Percentiles rank a stretch among this genome's conserved stretches.
These are phyloP conservation scores for Drosophila biarmipes DNA, from an alignment of 1,140 invertebrate species.

Conservation along the genomic window DNA sequence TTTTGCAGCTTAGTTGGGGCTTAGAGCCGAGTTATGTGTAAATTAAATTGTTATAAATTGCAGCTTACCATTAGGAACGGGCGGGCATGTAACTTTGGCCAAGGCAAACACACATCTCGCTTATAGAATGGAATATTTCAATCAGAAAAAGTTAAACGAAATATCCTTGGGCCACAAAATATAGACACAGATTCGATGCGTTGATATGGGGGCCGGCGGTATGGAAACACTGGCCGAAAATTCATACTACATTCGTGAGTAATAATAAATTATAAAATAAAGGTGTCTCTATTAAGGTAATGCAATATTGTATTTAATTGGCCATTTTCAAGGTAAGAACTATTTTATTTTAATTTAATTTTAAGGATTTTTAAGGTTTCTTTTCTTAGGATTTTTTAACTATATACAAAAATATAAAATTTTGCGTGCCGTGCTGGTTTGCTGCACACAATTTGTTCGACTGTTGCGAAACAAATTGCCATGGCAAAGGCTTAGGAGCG, in stretches of 20 bases:
- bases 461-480: constrained; percentile 78
- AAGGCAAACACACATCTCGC: constrained; percentile 24
- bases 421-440: constrained; percentile 16
- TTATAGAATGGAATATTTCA: constrained; percentile 50
- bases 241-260: no score
- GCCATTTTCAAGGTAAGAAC: no score
- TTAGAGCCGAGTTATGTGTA: constrained; percentile 61
- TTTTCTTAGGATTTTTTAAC: no score
- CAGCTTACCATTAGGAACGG: constrained; percentile 46
- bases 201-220: constrained; percentile 6
- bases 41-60: constrained; percentile 78
- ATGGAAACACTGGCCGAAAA: constrained; percentile 6
- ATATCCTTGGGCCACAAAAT: constrained; percentile 51
- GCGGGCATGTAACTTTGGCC: constrained; percentile 16
- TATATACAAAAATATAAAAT: not conserved
- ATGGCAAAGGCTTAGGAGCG: constrained; percentile 64
- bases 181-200: constrained; percentile 36
- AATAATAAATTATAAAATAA: no score
- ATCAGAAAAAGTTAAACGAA: constrained; percentile 54
- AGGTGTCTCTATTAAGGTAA: no score
- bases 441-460: constrained; percentile 69
- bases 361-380: no score
- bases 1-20: constrained; percentile 42
- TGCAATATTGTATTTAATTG: no score
- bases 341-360: no score